These are phyloP conservation scores for Dynastes hyllus DNA, from an alignment of 2,888 invertebrate species.

Conservation along the genomic window DNA sequence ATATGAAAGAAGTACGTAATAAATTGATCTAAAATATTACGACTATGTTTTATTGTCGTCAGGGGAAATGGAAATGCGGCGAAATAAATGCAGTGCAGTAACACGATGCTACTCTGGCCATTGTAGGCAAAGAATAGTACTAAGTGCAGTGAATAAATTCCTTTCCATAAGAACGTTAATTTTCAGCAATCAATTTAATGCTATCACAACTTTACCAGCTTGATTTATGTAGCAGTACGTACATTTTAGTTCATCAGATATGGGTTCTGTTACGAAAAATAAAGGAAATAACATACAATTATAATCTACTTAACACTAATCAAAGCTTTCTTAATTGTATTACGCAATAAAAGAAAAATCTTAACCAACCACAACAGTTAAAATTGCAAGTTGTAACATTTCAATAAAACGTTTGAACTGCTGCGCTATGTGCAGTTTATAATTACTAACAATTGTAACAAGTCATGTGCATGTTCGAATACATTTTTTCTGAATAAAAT, in stretches of 20 bases:
- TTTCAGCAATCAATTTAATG: too few relatives aligned
- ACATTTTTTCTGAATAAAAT: neutral
- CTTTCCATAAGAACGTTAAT: too few relatives aligned
- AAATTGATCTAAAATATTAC: slow-evolving; percentile 15
- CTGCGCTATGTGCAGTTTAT: too few relatives aligned
- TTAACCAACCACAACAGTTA: too few relatives aligned
- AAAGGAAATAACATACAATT: neutral
- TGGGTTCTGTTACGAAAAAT: neutral
- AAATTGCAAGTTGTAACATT: too few relatives aligned
- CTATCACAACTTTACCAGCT: neutral
- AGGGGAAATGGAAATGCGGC: slow-evolving; percentile 7
- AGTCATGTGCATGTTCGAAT: neutral
- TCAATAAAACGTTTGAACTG: too few relatives aligned
- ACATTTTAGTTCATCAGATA: neutral
- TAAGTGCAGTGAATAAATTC: too few relatives aligned
- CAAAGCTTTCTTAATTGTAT: too few relatives aligned
- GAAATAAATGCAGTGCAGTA: too few relatives aligned
- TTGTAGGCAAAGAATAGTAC: too few relatives aligned
- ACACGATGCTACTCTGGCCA: too few relatives aligned
- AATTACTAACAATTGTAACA: neutral
- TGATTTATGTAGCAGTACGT: neutral
- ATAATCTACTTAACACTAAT: neutral
- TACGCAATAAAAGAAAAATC: too few relatives aligned
- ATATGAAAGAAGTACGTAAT: slow-evolving; percentile 4
- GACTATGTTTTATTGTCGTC: neutral